These are phyloP conservation scores for Calcarius lapponicus DNA, from an alignment of 2,797 vertebrate species.

Conservation along the genomic window DNA sequence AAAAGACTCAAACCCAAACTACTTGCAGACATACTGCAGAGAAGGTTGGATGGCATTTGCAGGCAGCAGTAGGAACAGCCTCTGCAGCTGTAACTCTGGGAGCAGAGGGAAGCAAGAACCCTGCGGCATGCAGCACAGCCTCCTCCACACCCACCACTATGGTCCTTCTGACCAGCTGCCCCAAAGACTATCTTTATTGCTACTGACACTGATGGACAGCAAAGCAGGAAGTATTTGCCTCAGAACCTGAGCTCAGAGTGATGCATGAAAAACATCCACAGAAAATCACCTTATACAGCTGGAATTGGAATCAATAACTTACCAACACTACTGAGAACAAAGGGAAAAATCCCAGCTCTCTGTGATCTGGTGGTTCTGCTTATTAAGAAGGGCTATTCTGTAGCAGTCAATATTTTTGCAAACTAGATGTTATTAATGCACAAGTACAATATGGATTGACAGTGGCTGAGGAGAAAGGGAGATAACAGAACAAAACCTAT, in stretches of 20 bases:
- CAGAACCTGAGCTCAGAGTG: background rate
- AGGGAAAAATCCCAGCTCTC: background rate
- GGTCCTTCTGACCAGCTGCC: background rate
- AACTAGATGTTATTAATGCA: background rate
- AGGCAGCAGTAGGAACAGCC: background rate
- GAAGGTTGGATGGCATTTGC: background rate
- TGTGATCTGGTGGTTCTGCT: background rate
- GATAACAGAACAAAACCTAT: background rate
- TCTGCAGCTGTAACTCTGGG: background rate
- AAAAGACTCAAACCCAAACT: background rate
- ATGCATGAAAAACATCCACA: background rate
- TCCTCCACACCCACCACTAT: background rate
- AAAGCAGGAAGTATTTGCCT: background rate
- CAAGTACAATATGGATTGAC: background rate
- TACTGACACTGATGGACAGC: background rate
- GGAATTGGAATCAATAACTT: background rate
- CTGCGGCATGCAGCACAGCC: accelerated
- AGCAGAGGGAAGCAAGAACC: background rate
- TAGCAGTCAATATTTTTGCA: background rate
- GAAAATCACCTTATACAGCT: background rate
- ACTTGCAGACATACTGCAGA: background rate
- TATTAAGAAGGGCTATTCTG: background rate
- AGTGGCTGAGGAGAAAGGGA: background rate
- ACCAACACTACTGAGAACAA: background rate
- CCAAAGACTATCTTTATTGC: background rate